These are phyloP conservation scores for Aurelia aurita DNA, from an alignment of 30 jellyfish, hydroid and myxozoan genomes.

Conservation along the genomic window DNA sequence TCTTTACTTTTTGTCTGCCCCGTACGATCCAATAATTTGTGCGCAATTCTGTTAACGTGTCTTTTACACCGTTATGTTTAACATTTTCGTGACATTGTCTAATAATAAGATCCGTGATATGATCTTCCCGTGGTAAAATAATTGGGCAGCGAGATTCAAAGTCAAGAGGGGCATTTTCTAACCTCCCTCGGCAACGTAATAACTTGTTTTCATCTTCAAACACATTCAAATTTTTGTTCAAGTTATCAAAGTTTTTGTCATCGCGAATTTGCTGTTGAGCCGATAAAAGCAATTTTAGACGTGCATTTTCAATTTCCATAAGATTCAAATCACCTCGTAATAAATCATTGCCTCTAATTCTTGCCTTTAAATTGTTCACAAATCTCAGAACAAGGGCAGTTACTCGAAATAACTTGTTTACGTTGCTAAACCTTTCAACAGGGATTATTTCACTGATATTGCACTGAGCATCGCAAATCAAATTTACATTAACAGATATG, in stretches of 20 bases:
- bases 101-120: neutral
- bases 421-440: constrained; percentile 1
- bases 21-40: constrained; percentile 7
- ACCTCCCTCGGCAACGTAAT: constrained; percentile 6
- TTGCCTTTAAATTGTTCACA: constrained; percentile 3
- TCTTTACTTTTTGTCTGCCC: constrained; percentile 7
- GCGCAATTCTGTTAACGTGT: constrained; percentile 41
- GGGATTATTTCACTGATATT: neutral
- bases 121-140: constrained; percentile 3
- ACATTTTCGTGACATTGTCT: constrained; percentile 20
- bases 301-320: neutral
- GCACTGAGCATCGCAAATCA: neutral
- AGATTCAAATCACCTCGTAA: neutral
- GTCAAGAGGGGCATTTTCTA: constrained; percentile 7
- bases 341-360: neutral
- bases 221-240: neutral
- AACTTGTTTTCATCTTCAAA: constrained; percentile 5
- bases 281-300: neutral
- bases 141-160: constrained; percentile 6
- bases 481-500: neutral
- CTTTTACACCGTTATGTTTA: constrained; percentile 31
- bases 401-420: constrained; percentile 7
- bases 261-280: neutral
- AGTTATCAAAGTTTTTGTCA: neutral
- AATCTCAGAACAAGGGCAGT: constrained; percentile 15